These are phyloP conservation scores for Rhincodon typus DNA, from an alignment of 2,797 vertebrate species.

Conservation along the genomic window DNA sequence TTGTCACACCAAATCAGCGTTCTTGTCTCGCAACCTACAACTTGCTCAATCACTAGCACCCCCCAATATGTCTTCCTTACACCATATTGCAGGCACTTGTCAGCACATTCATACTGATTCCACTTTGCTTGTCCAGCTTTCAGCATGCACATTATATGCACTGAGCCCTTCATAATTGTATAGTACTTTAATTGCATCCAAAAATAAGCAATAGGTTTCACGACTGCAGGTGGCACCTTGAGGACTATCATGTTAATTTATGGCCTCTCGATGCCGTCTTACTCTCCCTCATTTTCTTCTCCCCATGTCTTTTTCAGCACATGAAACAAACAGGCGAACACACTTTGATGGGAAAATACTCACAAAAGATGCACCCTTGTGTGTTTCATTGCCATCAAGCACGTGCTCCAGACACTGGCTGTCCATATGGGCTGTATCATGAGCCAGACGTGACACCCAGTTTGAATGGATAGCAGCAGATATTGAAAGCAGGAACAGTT, in stretches of 20 bases:
- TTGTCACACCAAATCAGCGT: not conserved
- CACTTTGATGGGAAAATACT: not conserved
- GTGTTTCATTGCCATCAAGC: not conserved
- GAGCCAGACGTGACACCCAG: not conserved
- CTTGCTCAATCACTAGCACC: not conserved
- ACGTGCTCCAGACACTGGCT: not conserved
- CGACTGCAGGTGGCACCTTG: too few relatives aligned
- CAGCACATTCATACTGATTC: not conserved
- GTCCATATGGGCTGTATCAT: not conserved
- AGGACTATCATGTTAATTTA: not conserved
- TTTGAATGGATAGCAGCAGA: not conserved
- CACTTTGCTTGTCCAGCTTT: not conserved
- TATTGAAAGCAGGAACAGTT: not conserved
- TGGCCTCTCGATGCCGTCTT: not conserved
- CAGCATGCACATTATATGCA: not conserved
- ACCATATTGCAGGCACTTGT: not conserved
- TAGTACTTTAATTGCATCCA: not conserved
- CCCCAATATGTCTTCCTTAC: not conserved
- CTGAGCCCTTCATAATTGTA: not conserved
- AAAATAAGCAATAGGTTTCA: not conserved
- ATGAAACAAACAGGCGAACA: not conserved
- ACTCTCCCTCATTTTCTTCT: not conserved
- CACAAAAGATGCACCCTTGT: not conserved
- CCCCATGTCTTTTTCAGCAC: not conserved
- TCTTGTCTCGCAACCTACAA: not conserved